A percentile compares a stretch with the other conserved stretches of the same genome.
Evolutionary conservation across 2,888 invertebrate genomes (phyloP).

Genomic region (Hybos culiciformis): DNA sequence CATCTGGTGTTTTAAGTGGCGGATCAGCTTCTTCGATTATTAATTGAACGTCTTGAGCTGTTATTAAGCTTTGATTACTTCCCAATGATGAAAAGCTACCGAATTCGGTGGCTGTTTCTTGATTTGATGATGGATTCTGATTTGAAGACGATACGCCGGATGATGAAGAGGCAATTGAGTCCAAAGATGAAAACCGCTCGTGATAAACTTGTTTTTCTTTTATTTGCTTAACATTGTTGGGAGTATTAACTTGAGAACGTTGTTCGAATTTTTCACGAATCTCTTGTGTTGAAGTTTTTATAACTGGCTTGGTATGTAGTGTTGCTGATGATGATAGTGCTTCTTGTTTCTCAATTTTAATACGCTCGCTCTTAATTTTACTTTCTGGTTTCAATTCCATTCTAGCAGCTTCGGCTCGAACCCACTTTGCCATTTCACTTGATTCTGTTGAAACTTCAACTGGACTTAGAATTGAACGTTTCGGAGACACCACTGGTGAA

Average conservation of each 20-base stretch:
- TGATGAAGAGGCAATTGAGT: constrained; percentile 34
- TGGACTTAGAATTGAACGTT: constrained; percentile 1
- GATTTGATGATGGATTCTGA: constrained; percentile 29
- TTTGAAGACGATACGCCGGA: constrained; percentile 35
- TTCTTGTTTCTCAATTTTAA: constrained; percentile 17
- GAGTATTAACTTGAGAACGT: constrained; percentile 18
- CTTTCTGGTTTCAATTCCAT: constrained; percentile 7
- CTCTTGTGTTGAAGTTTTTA: constrained; percentile 27
- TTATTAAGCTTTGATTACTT: constrained; percentile 36
- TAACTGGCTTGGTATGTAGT: constrained; percentile 8
- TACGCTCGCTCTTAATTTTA: constrained; percentile 11
- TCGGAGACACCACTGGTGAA: neutral
- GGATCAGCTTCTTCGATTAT: constrained; percentile 53
- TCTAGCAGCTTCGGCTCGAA: constrained; percentile 25
- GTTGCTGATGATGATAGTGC: constrained; percentile 16
- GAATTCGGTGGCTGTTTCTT: constrained; percentile 34
- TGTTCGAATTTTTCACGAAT: constrained; percentile 34
- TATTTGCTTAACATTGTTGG: constrained; percentile 9
- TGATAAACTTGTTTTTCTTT: constrained; percentile 21
- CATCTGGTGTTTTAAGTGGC: constrained; percentile 45
- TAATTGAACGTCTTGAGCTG: constrained; percentile 44
- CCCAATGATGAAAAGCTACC: constrained; percentile 36
- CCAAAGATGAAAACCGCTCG: constrained; percentile 34
- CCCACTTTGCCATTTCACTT: constrained; percentile 27
- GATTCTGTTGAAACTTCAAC: neutral